Conservation (phyloP, 2,113 vertebrate species). For the Labeo catla region DNA sequence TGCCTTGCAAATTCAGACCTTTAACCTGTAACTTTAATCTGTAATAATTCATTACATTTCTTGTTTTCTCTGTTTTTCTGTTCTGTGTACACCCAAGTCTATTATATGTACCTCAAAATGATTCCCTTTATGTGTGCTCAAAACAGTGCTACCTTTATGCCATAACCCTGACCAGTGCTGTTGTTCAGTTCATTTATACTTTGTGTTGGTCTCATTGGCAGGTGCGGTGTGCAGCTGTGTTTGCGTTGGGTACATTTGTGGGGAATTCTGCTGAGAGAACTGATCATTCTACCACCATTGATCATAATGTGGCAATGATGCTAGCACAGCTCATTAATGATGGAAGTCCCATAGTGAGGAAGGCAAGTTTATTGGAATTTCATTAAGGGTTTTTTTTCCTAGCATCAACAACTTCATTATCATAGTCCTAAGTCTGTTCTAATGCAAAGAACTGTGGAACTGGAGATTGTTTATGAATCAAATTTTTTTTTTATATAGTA, state of each 20-base stretch:
- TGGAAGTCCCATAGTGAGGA: constrained; percentile 93
- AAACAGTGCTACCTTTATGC: not conserved
- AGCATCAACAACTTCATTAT: not conserved
- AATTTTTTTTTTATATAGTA: not conserved
- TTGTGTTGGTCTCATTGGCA: constrained; percentile 61
- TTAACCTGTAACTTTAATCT: not conserved
- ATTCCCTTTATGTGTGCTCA: not conserved
- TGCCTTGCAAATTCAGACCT: not conserved
- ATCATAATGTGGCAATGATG: constrained; percentile 99
- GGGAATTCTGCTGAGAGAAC: constrained; percentile 94
- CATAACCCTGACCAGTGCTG: not conserved
- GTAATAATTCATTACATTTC: not conserved
- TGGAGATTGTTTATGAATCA: not conserved
- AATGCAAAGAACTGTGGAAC: not conserved
- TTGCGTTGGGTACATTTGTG: constrained; percentile 94
- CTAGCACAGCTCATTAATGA: constrained; percentile 96
- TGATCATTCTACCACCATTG: constrained; percentile 97
- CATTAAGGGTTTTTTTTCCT: not conserved
- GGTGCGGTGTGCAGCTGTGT: constrained; percentile 94
- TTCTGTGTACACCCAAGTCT: not conserved
- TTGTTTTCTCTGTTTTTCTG: not conserved
- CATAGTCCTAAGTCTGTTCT: not conserved
- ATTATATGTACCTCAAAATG: not conserved
- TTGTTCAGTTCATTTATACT: not conserved
- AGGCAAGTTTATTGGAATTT: constrained; percentile 75